Evolutionary conservation across 2,888 invertebrate genomes (phyloP).

Genomic region (Leucoma salicis): DNA sequence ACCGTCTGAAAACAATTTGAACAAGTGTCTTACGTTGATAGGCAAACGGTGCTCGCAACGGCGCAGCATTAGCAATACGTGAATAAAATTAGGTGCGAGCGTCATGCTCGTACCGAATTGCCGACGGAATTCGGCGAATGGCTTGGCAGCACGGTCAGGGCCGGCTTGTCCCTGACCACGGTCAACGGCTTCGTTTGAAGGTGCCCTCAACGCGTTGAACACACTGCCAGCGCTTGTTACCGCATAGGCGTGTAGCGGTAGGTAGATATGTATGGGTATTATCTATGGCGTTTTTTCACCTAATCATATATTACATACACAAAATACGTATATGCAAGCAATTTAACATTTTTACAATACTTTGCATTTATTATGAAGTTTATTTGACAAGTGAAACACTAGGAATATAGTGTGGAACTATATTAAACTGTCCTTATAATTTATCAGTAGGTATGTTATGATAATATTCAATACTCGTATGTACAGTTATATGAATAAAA

Average conservation of each 20-base stretch:
- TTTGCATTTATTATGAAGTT: background rate
- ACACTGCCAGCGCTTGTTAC: conserved; percentile 12
- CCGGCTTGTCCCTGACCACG: conserved; percentile 74
- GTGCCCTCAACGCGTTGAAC: conserved; percentile 58
- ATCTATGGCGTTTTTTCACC: background rate
- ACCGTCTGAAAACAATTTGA: background rate
- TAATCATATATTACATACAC: background rate
- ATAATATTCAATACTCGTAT: too few relatives aligned
- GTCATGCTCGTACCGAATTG: conserved; percentile 17
- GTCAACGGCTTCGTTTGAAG: conserved; percentile 76
- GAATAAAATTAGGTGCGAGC: conserved; percentile 43
- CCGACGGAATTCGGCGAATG: conserved; percentile 35
- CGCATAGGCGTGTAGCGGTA: conserved; percentile 8
- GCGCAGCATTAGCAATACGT: conserved; percentile 37
- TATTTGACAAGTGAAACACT: background rate
- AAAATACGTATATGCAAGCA: background rate
- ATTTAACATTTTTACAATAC: background rate
- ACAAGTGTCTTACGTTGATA: background rate
- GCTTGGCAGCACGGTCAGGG: conserved; percentile 56
- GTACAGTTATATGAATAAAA: background rate
- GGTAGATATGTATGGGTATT: background rate
- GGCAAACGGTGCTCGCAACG: background rate
- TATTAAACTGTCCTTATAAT: conserved; percentile 7
- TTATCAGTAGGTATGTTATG: conserved; percentile 17
- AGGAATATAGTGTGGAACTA: background rate